Percentiles rank a stretch among this genome's conserved stretches.
These are phyloP conservation scores for Shinisaurus crocodilurus DNA, from an alignment of 2,113 vertebrate species.

Conservation along the genomic window DNA sequence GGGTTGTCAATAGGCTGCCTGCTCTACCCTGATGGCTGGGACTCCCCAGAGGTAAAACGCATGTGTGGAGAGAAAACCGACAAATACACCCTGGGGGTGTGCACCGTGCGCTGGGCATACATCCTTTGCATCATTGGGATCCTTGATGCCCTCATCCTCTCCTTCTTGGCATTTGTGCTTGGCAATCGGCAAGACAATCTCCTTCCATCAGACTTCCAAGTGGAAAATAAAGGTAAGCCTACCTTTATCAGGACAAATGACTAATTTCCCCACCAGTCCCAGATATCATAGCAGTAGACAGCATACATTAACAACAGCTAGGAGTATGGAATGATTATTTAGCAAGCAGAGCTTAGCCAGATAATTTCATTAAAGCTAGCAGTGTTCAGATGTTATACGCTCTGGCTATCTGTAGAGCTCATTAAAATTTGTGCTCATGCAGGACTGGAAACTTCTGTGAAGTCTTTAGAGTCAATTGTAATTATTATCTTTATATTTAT, in stretches of 20 bases:
- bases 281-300: neutral
- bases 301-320: neutral
- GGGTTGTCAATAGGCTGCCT: conserved; percentile 95
- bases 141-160: conserved; percentile 91
- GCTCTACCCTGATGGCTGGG: conserved; percentile 98
- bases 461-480: neutral
- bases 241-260: neutral
- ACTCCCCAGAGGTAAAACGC: conserved; percentile 89
- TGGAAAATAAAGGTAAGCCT: conserved; percentile 85
- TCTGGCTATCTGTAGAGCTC: neutral
- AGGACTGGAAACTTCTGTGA: neutral
- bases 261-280: no score
- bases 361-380: neutral
- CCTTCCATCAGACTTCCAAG: conserved; percentile 92
- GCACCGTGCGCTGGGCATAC: conserved; percentile 98
- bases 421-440: neutral
- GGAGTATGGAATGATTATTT: neutral
- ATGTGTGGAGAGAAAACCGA: conserved; percentile 95
- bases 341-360: neutral
- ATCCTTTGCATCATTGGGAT: conserved; percentile 98
- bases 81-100: conserved; percentile 95
- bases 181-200: conserved; percentile 95
- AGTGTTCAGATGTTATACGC: neutral
- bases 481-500: neutral
- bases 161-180: conserved; percentile 93